A percentile compares a stretch with the other conserved stretches of the same genome.
phyloP scores from a whole-genome alignment of 1,140 invertebrate genomes.

The Cryptotermes secundus region DNA sequence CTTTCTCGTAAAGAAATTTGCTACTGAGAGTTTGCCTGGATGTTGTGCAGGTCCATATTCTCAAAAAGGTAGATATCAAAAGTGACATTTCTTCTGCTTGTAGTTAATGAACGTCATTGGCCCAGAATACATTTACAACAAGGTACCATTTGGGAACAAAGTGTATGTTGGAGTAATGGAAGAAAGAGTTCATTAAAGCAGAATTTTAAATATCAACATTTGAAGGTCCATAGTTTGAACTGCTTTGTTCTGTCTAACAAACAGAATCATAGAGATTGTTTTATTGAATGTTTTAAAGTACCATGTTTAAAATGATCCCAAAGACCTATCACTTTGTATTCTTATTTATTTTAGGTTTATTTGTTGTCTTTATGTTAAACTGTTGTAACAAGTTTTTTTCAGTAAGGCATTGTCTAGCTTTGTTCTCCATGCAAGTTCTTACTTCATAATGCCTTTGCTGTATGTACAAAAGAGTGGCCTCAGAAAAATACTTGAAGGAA shows the following conservation, averaged over 20 bases:
- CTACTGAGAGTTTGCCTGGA: too few species aligned
- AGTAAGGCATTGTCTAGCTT: background rate
- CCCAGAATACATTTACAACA: background rate
- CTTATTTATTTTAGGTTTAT: background rate
- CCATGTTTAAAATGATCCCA: background rate
- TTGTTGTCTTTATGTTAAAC: background rate
- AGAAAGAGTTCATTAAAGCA: background rate
- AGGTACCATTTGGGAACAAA: background rate
- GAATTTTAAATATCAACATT: background rate
- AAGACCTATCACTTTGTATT: background rate
- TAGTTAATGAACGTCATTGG: background rate
- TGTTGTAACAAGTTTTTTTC: background rate
- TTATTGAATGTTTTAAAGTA: background rate
- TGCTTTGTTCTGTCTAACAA: background rate
- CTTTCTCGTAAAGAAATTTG: too few species aligned
- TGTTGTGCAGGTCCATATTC: too few species aligned
- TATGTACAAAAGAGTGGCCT: slow-evolving; percentile 5
- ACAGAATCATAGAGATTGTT: background rate
- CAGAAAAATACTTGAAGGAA: background rate
- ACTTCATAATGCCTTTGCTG: background rate
- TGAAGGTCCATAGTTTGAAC: background rate
- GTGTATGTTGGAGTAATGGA: background rate
- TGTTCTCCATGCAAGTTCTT: background rate
- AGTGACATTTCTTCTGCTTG: background rate
- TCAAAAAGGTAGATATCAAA: background rate